phyloP scores from a whole-genome alignment of 2,113 vertebrate species.

The Ellobius talpinus region DNA sequence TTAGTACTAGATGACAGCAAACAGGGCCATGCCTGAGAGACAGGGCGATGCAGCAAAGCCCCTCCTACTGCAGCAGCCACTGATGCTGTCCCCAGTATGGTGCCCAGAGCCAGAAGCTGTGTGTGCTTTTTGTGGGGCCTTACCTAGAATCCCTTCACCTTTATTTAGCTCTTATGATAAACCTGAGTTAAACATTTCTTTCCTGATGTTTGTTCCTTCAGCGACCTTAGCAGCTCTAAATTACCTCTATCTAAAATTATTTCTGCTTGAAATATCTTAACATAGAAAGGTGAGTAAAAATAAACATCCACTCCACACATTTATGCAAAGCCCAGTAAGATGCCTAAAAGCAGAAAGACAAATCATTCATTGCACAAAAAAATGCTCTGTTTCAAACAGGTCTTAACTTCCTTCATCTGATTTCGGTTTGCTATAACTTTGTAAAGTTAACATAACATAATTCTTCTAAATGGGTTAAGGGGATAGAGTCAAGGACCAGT shows the following conservation, averaged over 20 bases:
- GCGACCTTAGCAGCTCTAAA: background rate
- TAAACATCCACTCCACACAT: background rate
- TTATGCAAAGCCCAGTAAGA: background rate
- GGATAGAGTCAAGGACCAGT: too few relatives aligned
- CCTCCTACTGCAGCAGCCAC: background rate
- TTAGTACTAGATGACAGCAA: background rate
- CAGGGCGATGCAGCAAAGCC: accelerated
- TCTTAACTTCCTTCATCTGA: background rate
- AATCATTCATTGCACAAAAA: background rate
- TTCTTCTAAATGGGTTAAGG: background rate
- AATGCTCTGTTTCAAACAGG: background rate
- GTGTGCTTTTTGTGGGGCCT: background rate
- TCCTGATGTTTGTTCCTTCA: background rate
- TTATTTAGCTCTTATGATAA: background rate
- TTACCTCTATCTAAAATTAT: background rate
- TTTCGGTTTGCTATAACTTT: background rate
- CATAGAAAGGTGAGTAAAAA: background rate
- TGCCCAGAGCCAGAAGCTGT: background rate
- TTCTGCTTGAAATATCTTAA: background rate
- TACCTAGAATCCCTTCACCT: background rate
- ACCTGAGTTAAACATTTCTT: background rate
- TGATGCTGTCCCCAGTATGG: background rate
- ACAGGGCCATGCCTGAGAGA: background rate
- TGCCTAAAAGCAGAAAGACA: background rate
- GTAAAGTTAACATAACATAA: background rate